phyloP scores from a whole-genome alignment of 2,113 vertebrate genomes.

The Archocentrus centrarchus region DNA sequence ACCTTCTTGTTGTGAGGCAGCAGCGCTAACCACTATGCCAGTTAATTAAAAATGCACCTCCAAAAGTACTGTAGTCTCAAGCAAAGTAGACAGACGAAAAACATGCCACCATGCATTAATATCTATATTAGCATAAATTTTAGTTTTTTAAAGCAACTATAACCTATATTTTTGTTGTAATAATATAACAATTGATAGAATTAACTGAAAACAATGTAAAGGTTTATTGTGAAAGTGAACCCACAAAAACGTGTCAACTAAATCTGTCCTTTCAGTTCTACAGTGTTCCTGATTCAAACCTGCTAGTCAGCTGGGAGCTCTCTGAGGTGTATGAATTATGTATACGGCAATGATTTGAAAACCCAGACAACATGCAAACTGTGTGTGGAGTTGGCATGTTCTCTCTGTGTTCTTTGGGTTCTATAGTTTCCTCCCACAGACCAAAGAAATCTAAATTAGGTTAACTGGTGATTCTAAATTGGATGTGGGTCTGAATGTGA shows the following conservation, averaged over 20 bases:
- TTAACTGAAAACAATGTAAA: neutral
- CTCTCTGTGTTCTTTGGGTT: no score
- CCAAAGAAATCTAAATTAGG: no score
- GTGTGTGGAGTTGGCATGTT: neutral
- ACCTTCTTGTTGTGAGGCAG: no score
- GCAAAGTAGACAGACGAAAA: neutral
- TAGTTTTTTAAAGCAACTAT: neutral
- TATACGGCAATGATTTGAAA: neutral
- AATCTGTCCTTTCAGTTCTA: neutral
- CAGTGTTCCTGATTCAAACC: neutral
- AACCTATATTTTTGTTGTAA: neutral
- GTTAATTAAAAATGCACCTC: neutral
- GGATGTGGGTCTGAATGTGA: no score
- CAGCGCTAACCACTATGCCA: no score
- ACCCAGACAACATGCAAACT: neutral
- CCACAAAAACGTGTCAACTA: neutral
- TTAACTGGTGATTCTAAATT: no score
- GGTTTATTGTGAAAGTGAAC: neutral
- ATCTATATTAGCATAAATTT: neutral
- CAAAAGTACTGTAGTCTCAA: neutral
- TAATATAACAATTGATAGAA: neutral
- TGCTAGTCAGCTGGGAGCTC: neutral
- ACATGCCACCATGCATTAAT: neutral
- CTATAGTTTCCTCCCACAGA: no score
- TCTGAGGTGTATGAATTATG: neutral